These are phyloP conservation scores for Platysteira castanea DNA, from an alignment of 2,113 vertebrate species.

Conservation along the genomic window DNA sequence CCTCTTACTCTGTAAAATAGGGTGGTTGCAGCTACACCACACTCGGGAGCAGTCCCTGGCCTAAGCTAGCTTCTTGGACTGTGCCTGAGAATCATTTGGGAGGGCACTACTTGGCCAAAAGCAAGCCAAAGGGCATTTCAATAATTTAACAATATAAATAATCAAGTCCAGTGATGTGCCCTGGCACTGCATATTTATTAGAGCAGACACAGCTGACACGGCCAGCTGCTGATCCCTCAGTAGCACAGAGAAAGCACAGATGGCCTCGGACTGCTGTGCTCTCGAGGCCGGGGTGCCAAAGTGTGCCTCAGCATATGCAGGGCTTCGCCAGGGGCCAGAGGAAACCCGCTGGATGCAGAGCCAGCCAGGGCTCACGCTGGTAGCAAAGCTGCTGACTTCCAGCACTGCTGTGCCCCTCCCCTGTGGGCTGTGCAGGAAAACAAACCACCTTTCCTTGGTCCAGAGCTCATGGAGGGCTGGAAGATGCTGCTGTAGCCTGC, in stretches of 20 bases:
- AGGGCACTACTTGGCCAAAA: neutral
- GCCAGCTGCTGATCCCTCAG: slow-evolving; percentile 16
- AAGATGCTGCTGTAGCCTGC: neutral
- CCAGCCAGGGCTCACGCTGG: neutral
- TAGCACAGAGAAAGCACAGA: neutral
- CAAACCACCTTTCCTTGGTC: neutral
- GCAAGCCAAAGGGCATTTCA: slow-evolving; percentile 24
- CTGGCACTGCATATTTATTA: slow-evolving; percentile 23
- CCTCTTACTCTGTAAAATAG: neutral
- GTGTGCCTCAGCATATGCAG: neutral
- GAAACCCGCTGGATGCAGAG: neutral
- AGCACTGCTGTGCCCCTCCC: neutral
- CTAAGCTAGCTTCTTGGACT: neutral
- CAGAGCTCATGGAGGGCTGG: neutral
- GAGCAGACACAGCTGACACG: neutral
- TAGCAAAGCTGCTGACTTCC: neutral
- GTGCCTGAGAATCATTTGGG: neutral
- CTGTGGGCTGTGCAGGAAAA: neutral
- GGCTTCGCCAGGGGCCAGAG: neutral
- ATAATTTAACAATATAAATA: slow-evolving; percentile 48
- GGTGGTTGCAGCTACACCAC: neutral
- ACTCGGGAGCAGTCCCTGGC: neutral
- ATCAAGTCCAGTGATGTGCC: neutral
- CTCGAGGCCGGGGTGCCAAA: neutral
- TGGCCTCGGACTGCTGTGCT: neutral